phyloP scores from a whole-genome alignment of 2,888 invertebrate species.

The Lydus trimaculatus region DNA sequence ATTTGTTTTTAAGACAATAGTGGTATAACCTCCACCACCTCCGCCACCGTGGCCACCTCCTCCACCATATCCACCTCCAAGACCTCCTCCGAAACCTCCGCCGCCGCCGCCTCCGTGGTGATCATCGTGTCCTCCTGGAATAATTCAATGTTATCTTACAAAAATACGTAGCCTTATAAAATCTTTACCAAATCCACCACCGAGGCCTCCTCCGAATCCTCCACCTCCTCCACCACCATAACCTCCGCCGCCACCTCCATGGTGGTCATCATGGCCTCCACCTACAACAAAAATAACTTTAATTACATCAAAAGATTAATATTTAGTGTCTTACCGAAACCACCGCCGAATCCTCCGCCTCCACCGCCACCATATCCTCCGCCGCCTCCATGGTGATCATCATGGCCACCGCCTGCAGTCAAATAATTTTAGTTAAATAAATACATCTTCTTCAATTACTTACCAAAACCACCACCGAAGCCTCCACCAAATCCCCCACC shows the following conservation, averaged over 20 bases:
- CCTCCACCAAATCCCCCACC: constrained; percentile 16
- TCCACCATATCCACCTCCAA: constrained; percentile 26
- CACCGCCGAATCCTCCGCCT: constrained; percentile 23
- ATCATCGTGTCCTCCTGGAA: constrained; percentile 11
- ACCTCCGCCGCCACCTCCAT: constrained; percentile 25
- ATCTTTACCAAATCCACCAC: constrained; percentile 8
- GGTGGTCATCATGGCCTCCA: constrained; percentile 18
- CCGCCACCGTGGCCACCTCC: constrained; percentile 35
- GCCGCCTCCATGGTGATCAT: constrained; percentile 24
- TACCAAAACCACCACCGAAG: neutral
- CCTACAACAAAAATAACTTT: constrained; percentile 8
- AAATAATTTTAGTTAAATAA: neutral
- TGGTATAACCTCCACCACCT: constrained; percentile 8
- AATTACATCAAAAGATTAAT: neutral
- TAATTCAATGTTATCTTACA: neutral
- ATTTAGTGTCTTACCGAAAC: constrained; percentile 7
- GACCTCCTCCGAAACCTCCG: constrained; percentile 30
- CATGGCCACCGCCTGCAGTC: constrained; percentile 15
- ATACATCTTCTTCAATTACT: too few relatives aligned
- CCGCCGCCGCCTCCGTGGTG: constrained; percentile 16
- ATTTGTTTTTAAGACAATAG: too few relatives aligned
- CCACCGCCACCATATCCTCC: constrained; percentile 23
- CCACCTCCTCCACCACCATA: constrained; percentile 27
- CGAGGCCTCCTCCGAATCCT: constrained; percentile 20
- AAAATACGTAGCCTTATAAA: too few relatives aligned